Evolutionary conservation across 1,140 invertebrate species (phyloP), one percentile per base, ranked within the genome.

Genomic region (Eriocheir sinensis): DNA sequence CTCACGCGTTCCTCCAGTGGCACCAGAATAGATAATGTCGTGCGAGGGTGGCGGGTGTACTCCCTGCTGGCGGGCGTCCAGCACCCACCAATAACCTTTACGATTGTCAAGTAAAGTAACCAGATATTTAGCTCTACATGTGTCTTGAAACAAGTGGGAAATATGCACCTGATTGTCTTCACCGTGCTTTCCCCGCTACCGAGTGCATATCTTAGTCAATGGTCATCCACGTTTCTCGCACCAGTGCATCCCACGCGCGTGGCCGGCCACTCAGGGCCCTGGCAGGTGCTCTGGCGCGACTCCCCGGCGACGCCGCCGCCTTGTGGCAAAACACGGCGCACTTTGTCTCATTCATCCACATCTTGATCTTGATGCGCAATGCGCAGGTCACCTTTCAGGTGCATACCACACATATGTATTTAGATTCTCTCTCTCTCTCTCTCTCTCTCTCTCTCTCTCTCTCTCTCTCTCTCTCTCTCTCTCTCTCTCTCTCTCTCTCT

Each of bases 371-470:
- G n/a, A n/a, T n/a, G n/a, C n/a, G n/a, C n/a, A n/a, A n/a, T n/a
- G n/a, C n/a, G n/a, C n/a, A 72, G 0, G 48, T 53, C 1, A 3
- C 48, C 48, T 53, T 21, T 53, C n/a, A n/a, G n/a, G n/a, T n/a
- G n/a, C n/a, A n/a, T n/a, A n/a, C n/a, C n/a, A n/a, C n/a, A n/a
- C n/a, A n/a, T n/a, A n/a, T 53, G 12, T 53, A 53, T 15, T 2
- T n/a, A 21, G 27, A 21, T 0, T n/a, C 60, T 72, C 9, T 72
- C 60, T 72, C 60, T 72, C 60, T 72, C 60, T 72, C 60, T 72
- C 60, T 72, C 60, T 72, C 60, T 72, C 60, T 72, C 60, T 72
- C 60, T 72, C 60, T 72, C 60, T 72, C 60, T 72, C 60, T 72
- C 60, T 72, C 60, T 72, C 60, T 72, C 60, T 72, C 60, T 72